Percentiles rank a stretch among this genome's conserved stretches.
phyloP scores from a whole-genome alignment of 2,113 vertebrate genomes.

The Poeciliopsis turrubarensis region DNA sequence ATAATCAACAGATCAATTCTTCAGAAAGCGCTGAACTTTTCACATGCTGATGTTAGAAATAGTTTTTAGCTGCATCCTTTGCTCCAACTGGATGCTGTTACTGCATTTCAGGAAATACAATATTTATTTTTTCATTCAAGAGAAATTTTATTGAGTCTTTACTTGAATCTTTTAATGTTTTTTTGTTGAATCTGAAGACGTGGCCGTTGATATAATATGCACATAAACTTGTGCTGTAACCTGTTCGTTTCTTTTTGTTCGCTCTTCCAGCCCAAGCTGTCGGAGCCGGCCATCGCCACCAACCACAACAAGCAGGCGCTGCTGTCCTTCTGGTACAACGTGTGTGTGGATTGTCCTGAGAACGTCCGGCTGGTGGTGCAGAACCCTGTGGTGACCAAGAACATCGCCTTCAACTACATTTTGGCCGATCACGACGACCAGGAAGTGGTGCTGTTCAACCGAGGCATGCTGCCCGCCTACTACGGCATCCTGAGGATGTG shows the following conservation, averaged over 20 bases:
- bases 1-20: too few relatives aligned
- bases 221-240: neutral
- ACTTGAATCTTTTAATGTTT: too few relatives aligned
- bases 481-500: conserved; percentile 98
- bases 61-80: too few relatives aligned
- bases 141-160: too few relatives aligned
- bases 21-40: too few relatives aligned
- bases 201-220: neutral
- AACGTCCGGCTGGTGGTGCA: conserved; percentile 98
- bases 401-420: conserved; percentile 99
- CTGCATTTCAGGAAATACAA: too few relatives aligned
- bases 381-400: conserved; percentile 98
- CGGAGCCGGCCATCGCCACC: conserved; percentile 97
- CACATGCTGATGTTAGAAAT: too few relatives aligned
- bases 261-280: conserved; percentile 88
- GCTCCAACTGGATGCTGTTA: too few relatives aligned
- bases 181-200: too few relatives aligned
- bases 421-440: conserved; percentile 98
- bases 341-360: conserved; percentile 96
- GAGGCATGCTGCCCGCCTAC: conserved; percentile 98
- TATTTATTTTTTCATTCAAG: too few relatives aligned
- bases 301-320: conserved; percentile 99
- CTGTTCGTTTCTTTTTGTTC: neutral
- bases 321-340: conserved; percentile 99
- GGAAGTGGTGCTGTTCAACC: conserved; percentile 99